Base-by-base conservation (phyloP, 2,797 vertebrate species). In the Buceros bicornis region DNA sequence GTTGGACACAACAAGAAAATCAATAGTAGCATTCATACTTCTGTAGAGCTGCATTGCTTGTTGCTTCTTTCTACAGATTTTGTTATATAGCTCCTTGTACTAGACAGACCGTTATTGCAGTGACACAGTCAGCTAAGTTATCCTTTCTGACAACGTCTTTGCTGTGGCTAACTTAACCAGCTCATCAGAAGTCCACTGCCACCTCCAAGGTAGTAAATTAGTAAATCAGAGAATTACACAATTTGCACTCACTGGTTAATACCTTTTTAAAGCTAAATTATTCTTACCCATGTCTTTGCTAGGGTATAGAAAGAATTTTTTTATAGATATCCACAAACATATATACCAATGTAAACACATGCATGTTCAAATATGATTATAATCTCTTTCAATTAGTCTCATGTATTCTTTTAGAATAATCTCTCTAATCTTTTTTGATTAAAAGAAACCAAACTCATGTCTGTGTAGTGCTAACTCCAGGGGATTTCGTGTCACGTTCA, bases 371-470 rank as follows among this genome's bases (percentile, higher is more conserved):
- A 58, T 43, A 35, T 2, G 1, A 87, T 40, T 57, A 48, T 25
- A 13, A 65, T 45, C 87, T 76, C 24, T 87, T 80, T 89, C 47
- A 73, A 87, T 78, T 88, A 78, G 43, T 72, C 21, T 61, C 40
- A 83, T 4, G 1, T 74, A 4, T 82, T 77, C 65, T 87, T 92
- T 91, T 73, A 77, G 48, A 95, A 94, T 84, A 69, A 35, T 24
- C 31, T 89, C 94, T 66, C 54, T 91, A 85, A 90, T 89, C 33
- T 67, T 54, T 70, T 80, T 70, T 88, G 76, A 81, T 83, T 81
- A 94, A 89, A 90, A 90, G 64, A 89, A 87, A 65, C 6, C 14
- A 76, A 86, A 81, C 9, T 54, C n/a, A 57, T 60, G 26, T 50
- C 58, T 73, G 25, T 13, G 56, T 26, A 73, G 54, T 50, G 35